Base-by-base conservation (phyloP, 2,888 invertebrate genomes). In the Nipponacmea schrenckii region DNA sequence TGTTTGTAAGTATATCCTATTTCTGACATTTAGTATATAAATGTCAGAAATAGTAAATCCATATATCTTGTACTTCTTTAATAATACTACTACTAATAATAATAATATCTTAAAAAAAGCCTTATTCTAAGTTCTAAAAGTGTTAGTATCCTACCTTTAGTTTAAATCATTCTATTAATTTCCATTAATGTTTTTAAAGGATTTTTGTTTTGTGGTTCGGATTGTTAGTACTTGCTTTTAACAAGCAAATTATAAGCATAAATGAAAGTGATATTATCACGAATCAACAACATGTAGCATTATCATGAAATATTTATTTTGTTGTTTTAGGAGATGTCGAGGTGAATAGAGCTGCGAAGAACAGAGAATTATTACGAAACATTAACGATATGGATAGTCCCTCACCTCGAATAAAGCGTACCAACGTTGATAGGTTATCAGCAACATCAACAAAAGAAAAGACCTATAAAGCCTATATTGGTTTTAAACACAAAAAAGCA, bases 51-150 rank as follows among this genome's bases (percentile, higher is more conserved):
- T n/a, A n/a, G n/a, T n/a, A n/a, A n/a, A n/a, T n/a, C n/a, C n/a
- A n/a, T n/a, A n/a, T n/a, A n/a, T n/a, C n/a, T n/a, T n/a, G n/a
- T n/a, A n/a, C n/a, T n/a, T n/a, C n/a, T n/a, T n/a, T 46, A 46
- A 46, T 46, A 46, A 1, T 46, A 46, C 46, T 46, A 48, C 48
- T 48, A 48, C 48, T 48, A 48, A 3, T 48, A 48, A 48, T 48
- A 48, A 48, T 48, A 48, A 48, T 48, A 48, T 48, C 48, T 48
- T 48, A 48, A 48, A 48, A 48, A 48, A 48, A 48, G 48, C 48
- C 48, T 48, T 48, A 48, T 48, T 48, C 8, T 48, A 48, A 48
- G 48, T 48, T 48, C 48, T 48, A 48, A 48, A 48, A 17, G 48
- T 48, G 48, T 48, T 48, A 48, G 10, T 48, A 48, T 48, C 48